Evolutionary conservation across 2,888 invertebrate genomes (phyloP), one percentile per base, ranked within the genome.

Genomic region (Bimastos eiseni): DNA sequence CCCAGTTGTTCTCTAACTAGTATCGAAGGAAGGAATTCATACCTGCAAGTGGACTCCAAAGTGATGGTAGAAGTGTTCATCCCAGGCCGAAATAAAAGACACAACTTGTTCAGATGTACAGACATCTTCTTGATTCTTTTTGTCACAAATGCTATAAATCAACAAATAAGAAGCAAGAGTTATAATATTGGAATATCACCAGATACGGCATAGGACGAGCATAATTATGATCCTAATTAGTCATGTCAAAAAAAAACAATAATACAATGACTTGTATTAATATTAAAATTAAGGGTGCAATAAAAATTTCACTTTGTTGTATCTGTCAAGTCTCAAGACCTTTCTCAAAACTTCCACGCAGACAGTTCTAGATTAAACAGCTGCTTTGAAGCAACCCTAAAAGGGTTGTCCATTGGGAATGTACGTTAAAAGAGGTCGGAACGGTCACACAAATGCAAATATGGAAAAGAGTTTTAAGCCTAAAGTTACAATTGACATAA

Each of bases 31-130:
- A 70, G 13, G 49, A 30, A 70, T n/a, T 8, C 70, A 70, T 5
- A 70, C 70, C 70, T 70, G 70, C 17, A 70, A n/a, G n/a, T n/a
- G 70, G 13, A 70, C 70, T 70, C 70, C 70, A 70, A 70, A 70
- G 70, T 70, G 70, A 70, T 70, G 70, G 70, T n/a, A 70, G 70
- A 70, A 70, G n/a, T 70, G 70, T 70, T 70, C 70, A 70, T 70
- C 70, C 70, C 70, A 70, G n/a, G 70, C 70, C 0, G 70, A 70
- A 70, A 70, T 70, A 70, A 70, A 70, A 70, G 70, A 70, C 70
- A 70, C 70, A n/a, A 70, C 70, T n/a, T 70, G 70, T 8, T 70
- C 70, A 8, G 70, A n/a, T 70, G 70, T 70, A 70, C 70, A 70
- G 70, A 70, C 70, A 70, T 70, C 70, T n/a, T 70, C 70, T 70